Conservation (phyloP, 2,888 invertebrate species). For the Hetaerina titia region DNA sequence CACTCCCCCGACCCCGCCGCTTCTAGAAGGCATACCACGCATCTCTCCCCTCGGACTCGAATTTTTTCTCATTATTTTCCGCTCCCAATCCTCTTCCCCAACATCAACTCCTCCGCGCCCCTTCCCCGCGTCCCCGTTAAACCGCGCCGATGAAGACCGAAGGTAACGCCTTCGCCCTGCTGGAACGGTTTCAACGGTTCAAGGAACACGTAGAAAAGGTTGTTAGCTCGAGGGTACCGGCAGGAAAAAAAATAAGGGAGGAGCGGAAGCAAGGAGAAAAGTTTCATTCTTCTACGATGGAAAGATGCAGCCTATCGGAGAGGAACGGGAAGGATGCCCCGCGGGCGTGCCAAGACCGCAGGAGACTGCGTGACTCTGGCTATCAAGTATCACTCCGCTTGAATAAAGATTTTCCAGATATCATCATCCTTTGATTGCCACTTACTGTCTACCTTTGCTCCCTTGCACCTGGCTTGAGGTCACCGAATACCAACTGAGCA, state of each 20-base stretch:
- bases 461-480: too few species aligned
- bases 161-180: background rate
- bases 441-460: too few species aligned
- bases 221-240: background rate
- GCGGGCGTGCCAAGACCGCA: background rate
- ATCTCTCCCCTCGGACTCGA: background rate
- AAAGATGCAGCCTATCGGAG: background rate
- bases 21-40: background rate
- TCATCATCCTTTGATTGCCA: too few species aligned
- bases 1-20: background rate
- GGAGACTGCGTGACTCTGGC: background rate
- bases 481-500: too few species aligned
- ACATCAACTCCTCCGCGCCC: background rate
- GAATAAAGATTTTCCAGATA: background rate
- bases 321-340: background rate
- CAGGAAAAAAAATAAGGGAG: background rate
- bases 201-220: background rate
- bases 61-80: background rate
- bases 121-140: background rate
- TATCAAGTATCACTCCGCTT: background rate
- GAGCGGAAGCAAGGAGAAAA: background rate
- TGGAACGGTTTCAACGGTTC: slow-evolving; percentile 32
- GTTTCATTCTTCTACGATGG: background rate
- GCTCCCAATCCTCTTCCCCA: background rate
- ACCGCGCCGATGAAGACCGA: background rate